These are phyloP conservation scores for Mus caroli DNA, from an alignment of 2,797 vertebrate genomes.

Conservation along the genomic window DNA sequence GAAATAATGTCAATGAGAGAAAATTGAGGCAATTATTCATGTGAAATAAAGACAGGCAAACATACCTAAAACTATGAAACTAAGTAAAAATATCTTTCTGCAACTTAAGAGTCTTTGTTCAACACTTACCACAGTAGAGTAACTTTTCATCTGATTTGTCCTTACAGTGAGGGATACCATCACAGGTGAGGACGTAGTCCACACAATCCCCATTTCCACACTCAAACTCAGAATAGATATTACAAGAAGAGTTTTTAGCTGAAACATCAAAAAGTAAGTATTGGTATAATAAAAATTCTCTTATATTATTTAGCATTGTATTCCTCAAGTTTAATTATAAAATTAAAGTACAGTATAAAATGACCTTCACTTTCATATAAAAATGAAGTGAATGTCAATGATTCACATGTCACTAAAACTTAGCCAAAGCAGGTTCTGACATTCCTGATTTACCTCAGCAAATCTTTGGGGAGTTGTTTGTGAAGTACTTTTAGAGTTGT, in stretches of 20 bases:
- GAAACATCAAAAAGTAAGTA: constrained; percentile 75
- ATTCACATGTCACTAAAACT: not conserved
- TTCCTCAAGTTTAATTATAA: constrained; percentile 10
- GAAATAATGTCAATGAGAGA: not conserved
- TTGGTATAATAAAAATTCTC: not conserved
- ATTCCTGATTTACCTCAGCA: not conserved
- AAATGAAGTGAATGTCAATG: not conserved
- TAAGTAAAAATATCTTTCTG: not conserved
- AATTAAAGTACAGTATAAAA: not conserved
- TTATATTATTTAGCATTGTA: not conserved
- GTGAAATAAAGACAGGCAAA: not conserved
- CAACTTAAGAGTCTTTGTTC: not conserved
- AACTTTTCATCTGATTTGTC: constrained; percentile 99
- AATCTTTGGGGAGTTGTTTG: not conserved
- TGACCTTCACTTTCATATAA: too few relatives aligned
- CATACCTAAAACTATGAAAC: not conserved
- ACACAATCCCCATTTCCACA: constrained; percentile 96
- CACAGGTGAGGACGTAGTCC: constrained; percentile 93
- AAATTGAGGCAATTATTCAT: not conserved
- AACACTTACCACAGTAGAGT: constrained; percentile 96
- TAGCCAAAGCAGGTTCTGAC: not conserved
- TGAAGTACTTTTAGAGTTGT: not conserved
- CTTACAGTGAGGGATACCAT: constrained; percentile 96
- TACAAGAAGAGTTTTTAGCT: constrained; percentile 98
- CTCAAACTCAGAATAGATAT: constrained; percentile 94